Evolutionary conservation across 2,797 vertebrate genomes (phyloP), one percentile per base, ranked within the genome.

Genomic region (Chiloscyllium punctatum): DNA sequence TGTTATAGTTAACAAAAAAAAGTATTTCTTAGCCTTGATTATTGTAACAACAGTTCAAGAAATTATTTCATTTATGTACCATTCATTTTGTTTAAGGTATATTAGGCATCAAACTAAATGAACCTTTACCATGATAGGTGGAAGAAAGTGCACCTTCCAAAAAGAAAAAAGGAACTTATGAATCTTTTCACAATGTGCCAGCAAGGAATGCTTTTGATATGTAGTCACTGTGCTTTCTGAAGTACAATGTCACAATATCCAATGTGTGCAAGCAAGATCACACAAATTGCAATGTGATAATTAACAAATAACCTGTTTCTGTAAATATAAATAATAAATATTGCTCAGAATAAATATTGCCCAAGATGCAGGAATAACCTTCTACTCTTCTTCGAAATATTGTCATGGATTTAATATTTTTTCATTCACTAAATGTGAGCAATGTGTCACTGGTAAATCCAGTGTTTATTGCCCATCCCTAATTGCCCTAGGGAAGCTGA

Each of bases 21-120:
- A 94, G 23, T 30, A 72, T 94, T 42, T 94, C 27, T 51, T 77
- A 23, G 21, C 53, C 66, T 62, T 91, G 27, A 4, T 74, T 74
- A 30, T 95, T 95, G 37, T 71, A 95, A 98, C 98, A 98, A 97
- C 97, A 97, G 97, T 98, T 97, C 97, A 97, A 97, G 97, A 97
- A 97, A 98, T 98, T 97, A 98, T 98, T 98, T 97, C 97, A 98
- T 53, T 74, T 95, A 33, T 53, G 27, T 98, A 98, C 97, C 97
- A 98, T 53, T 74, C 51, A 57, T 2, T 2, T 53, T 53, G 4
- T 7, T 74, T 15, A 37, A 27, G 33, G 0, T 95, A 7, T 77
- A 95, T 48, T 94, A 15, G 25, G 42, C 18, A 15, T 72, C 48
- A 57, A 13, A n/a, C 48, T 53, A n/a, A n/a, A 30, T 21, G 48